Evolutionary conservation across 2,113 vertebrate genomes (phyloP), one percentile per base, ranked within the genome.

Genomic region (Noturus placidus): DNA sequence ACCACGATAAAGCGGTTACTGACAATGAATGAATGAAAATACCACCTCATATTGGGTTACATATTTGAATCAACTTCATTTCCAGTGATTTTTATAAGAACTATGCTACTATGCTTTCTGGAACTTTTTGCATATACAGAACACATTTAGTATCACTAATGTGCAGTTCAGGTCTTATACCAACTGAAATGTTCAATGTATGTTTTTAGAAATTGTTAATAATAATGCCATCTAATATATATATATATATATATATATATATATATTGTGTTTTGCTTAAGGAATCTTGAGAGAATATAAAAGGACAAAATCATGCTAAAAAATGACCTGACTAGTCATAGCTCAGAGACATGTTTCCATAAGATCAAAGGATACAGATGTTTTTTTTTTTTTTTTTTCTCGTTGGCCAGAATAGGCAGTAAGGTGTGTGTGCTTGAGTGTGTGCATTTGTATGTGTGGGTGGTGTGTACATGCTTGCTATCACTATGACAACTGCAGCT

Each of bases 381-480:
- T 38, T 35, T 72, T 70, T 46, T 2, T 52, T 52, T 52, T 52
- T 52, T 52, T 52, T 52, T 52, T 52, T 52, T 11, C 11, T 52
- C 13, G 1, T 46, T 38, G 17, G 8, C 10, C 19, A 46, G 38
- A 38, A 42, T 10, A 25, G 0, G 9, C 35, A 13, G 38, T 10
- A 69, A 33, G 14, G 9, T 5, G 15, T 33, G 65, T 15, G 70
- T 74, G 70, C 25, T 20, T 25, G 89, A 81, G 87, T 86, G 35
- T 35, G 46, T 46, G 50, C 42, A 2, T 83, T 30, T 76, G 15
- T 87, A 33, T 70, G 30, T 35, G 17, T 20, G 7, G 33, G 67
- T 69, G 67, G 19, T 87, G 10, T 82, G 25, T 56, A 17, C 35
- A n/a, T 35, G 30, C 84, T 77, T 86, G 10, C 14, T 77, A 76